Evolutionary conservation across 1,140 invertebrate species (phyloP), one percentile per base, ranked within the genome.

Genomic region (Trissolcus basalis): DNA sequence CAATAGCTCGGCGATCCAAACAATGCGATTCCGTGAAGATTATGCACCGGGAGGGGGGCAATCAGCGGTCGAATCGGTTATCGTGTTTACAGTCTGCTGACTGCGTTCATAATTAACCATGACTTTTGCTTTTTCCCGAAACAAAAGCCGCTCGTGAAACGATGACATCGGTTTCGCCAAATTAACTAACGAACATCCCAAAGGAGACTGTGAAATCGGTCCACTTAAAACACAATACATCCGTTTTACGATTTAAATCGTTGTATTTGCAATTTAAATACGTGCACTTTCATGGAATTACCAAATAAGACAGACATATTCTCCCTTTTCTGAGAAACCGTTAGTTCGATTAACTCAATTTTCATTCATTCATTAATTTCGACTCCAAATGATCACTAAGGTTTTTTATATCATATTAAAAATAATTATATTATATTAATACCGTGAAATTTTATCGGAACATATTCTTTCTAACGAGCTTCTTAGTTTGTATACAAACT

Each of bases 21-120:
- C 78, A 81, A 82, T 82, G 75, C 79, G 81, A 86, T 85, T 86
- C 81, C 59, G 73, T 69, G 59, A 83, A 71, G 78, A 85, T 85
- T 84, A 82, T 81, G 79, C 77, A 79, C 56, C 33, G 78, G 81
- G 77, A 83, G 64, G 81, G 82, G 56, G 56, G 53, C 72, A 64
- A 76, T 82, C 70, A 41, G 56, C 78, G 61, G 45, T 44, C 33
- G 78, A 79, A 82, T 85, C 80, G 75, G 74, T 80, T 84, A 75
- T 81, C 71, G 64, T 82, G 82, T 84, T 84, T 83, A 76, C 71
- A 54, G 60, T 67, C 54, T n/a, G 59, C 45, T 50, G 43, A 13
- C 39, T 27, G 43, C 50, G 65, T 67, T 81, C 68, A 67, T 83
- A 73, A 82, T 68, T 75, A 73, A 84, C 65, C 77, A 71, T 86